phyloP scores from a whole-genome alignment of 2,797 vertebrate genomes.

The Acipenser oxyrinchus region DNA sequence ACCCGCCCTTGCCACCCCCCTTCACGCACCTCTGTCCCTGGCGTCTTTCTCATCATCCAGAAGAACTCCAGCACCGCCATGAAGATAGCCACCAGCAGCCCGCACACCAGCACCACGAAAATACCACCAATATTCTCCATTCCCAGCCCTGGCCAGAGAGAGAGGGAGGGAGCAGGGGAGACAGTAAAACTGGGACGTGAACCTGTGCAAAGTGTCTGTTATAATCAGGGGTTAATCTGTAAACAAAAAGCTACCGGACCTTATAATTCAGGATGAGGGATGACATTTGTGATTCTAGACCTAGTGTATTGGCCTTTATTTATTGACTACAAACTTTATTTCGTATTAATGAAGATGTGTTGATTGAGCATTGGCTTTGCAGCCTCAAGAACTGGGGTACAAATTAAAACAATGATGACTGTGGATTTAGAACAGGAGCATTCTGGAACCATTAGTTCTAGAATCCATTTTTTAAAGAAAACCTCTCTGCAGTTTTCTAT shows the following conservation, averaged over 20 bases:
- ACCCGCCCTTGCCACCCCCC: conserved; percentile 25
- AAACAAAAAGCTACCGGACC: not conserved
- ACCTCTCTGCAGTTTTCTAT: too few species aligned
- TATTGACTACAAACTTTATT: too few species aligned
- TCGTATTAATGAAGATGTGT: too few species aligned
- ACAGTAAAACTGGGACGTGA: not conserved
- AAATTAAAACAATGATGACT: too few species aligned
- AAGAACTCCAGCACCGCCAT: conserved; percentile 98
- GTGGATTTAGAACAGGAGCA: too few species aligned
- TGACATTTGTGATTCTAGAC: too few species aligned
- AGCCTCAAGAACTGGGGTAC: too few species aligned
- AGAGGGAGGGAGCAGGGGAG: conserved; percentile 13
- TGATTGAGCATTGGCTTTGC: too few species aligned
- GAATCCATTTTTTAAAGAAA: too few species aligned
- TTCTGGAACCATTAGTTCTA: too few species aligned
- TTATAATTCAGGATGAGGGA: not conserved
- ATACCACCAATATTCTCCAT: conserved; percentile 99
- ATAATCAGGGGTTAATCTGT: too few species aligned
- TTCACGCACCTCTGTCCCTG: conserved; percentile 87
- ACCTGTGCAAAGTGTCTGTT: not conserved
- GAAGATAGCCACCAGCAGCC: conserved; percentile 94
- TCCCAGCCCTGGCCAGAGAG: conserved; percentile 70
- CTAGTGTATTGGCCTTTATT: too few species aligned
- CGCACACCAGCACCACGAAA: conserved; percentile 97
- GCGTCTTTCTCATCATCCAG: conserved; percentile 87